Percentiles rank a stretch among this genome's conserved stretches.
These are phyloP conservation scores for Oryctolagus cuniculus DNA, from an alignment of 2,113 vertebrate genomes.

Conservation along the genomic window mOryCun1.1 NC_091434.1:14531501-14532000, in stretches of 20 bases:
- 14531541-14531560: slow-evolving; percentile 16
- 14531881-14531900: not conserved
- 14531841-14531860: not conserved
- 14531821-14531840: not conserved
- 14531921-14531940: not conserved
- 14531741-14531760: slow-evolving; percentile 27
- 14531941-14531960: not conserved
- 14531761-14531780: not conserved
- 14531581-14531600: not conserved
- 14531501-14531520: not conserved
- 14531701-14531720: not conserved
- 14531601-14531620: not conserved
- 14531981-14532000: not conserved
- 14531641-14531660: too few relatives aligned
- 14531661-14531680: not conserved
- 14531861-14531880: not conserved
- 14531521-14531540: slow-evolving; percentile 9
- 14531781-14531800: not conserved
- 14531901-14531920: not conserved
- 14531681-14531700: not conserved
- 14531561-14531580: not conserved
- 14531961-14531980: not conserved
- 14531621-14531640: not conserved
- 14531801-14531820: not conserved
- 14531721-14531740: not conserved